Evolutionary conservation across 2,888 invertebrate genomes (phyloP).

Genomic region (Nudaria mundana): DNA sequence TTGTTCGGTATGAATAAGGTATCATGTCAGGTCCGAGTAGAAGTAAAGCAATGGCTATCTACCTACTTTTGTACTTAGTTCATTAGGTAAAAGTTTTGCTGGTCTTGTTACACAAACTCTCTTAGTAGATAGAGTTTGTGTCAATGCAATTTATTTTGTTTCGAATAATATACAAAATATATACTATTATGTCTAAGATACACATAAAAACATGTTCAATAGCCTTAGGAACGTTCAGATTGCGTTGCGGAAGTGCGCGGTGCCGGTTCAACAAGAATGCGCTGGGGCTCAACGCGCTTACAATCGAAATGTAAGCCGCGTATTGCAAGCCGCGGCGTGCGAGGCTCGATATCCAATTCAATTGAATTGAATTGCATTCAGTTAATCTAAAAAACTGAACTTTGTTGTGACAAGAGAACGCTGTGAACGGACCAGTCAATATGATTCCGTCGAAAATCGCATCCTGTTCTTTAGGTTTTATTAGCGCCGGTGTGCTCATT

Average conservation of each 20-base stretch:
- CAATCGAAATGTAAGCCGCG: constrained; percentile 29
- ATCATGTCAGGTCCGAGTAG: too few species aligned
- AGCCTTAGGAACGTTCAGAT: constrained; percentile 40
- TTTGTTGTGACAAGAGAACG: constrained; percentile 64
- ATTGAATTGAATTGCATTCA: constrained; percentile 52
- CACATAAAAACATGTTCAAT: constrained; percentile 39
- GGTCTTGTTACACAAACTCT: too few species aligned
- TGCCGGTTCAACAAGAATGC: constrained; percentile 48
- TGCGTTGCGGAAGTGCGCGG: constrained; percentile 53
- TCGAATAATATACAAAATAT: neutral
- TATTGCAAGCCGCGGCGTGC: constrained; percentile 28
- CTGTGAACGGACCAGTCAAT: constrained; percentile 67
- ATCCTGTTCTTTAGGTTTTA: constrained; percentile 73
- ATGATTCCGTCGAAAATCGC: constrained; percentile 71
- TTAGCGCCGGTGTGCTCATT: constrained; percentile 64
- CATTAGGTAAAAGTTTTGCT: too few species aligned
- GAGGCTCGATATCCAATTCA: constrained; percentile 64
- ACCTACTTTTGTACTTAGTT: too few species aligned
- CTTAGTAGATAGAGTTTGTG: neutral
- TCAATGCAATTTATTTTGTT: neutral
- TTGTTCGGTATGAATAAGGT: too few species aligned
- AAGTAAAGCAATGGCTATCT: too few species aligned
- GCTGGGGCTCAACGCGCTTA: constrained; percentile 16
- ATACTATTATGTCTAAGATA: constrained; percentile 12
- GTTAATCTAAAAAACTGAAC: constrained; percentile 36